Evolutionary conservation across 2,797 vertebrate genomes (phyloP), one percentile per base, ranked within the genome.

Genomic region (Macropodus opercularis): DNA sequence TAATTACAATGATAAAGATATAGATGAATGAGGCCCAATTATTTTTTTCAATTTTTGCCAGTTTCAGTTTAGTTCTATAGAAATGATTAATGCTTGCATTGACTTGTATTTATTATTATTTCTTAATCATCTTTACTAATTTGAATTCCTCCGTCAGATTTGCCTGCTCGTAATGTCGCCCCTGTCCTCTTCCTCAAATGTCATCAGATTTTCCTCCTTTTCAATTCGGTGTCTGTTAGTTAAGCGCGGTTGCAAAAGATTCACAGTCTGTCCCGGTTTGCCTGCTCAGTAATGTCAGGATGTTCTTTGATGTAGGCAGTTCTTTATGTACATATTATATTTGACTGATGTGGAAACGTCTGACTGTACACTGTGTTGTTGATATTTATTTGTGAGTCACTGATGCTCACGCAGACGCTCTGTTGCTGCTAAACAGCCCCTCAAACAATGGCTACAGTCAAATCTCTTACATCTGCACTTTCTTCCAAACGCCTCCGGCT

Each of bases 331-430:
- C 72, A 72, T 79, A 81, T 86, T 87, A 80, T 58, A 59, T 73
- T 68, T 83, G 86, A 87, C 72, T 81, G 83, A 88, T 85, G 84
- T 79, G 69, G 59, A 80, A 67, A 60, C 10, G 31, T 77, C 74
- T 66, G 72, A 85, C 73, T 57, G 83, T 59, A 79, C 72, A 73
- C 70, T 79, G 72, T 73, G 68, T 85, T 80, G 82, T 84, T 74
- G 77, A 69, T 83, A 81, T 87, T 87, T 86, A 84, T 77, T 80
- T 74, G 82, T 59, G 73, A 82, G 82, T 79, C 84, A 64, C 63
- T 77, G 82, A 77, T 81, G 80, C 72, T 27, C 74, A 48, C 69
- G 81, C 68, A 56, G 64, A 43, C 57, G 72, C 63, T 66, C 10
- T 44, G 65, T 58, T 62, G 66, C 68, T 59, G 62, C 64, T 79